Conservation (phyloP, 1,140 invertebrate genomes). For the Zelostemma sp. region DNA sequence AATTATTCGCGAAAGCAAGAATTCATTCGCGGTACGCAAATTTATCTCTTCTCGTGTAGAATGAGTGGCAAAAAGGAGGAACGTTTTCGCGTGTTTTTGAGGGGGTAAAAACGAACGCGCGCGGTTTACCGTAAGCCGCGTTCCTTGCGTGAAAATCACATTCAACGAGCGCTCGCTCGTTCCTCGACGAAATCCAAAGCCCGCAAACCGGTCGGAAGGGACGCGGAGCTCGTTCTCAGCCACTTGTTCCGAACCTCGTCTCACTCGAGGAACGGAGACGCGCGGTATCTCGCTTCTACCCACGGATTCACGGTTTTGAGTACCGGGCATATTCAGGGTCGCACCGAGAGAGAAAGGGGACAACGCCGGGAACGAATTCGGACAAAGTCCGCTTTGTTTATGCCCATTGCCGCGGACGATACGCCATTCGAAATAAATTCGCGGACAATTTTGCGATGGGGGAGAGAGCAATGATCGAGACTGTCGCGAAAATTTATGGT, state of each 20-base stretch:
- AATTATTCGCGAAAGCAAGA: too few relatives aligned
- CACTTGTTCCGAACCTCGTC: constrained; percentile 32
- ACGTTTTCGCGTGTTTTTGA: neutral
- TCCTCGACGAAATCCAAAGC: constrained; percentile 47
- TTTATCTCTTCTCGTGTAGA: too few relatives aligned
- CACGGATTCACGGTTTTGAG: constrained; percentile 41
- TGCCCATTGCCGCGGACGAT: constrained; percentile 5
- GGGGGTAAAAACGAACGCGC: constrained; percentile 25
- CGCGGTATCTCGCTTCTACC: constrained; percentile 20
- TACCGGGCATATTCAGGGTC: constrained; percentile 34
- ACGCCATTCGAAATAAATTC: too few relatives aligned
- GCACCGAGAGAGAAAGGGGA: constrained; percentile 12
- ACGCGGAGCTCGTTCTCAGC: constrained; percentile 28
- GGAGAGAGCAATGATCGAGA: too few relatives aligned
- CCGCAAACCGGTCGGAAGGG: constrained; percentile 49
- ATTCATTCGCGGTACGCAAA: too few relatives aligned
- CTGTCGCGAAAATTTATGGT: too few relatives aligned
- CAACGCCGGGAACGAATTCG: constrained; percentile 24
- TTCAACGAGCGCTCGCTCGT: constrained; percentile 50
- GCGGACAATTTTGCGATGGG: too few relatives aligned
- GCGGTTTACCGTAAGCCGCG: constrained; percentile 44
- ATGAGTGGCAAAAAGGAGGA: too few relatives aligned
- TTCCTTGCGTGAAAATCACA: constrained; percentile 50
- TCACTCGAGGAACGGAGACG: constrained; percentile 19
- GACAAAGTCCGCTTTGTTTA: constrained; percentile 40